Evolutionary conservation across 2,797 vertebrate species (phyloP).

Genomic region (Urosaurus nigricauda): DNA sequence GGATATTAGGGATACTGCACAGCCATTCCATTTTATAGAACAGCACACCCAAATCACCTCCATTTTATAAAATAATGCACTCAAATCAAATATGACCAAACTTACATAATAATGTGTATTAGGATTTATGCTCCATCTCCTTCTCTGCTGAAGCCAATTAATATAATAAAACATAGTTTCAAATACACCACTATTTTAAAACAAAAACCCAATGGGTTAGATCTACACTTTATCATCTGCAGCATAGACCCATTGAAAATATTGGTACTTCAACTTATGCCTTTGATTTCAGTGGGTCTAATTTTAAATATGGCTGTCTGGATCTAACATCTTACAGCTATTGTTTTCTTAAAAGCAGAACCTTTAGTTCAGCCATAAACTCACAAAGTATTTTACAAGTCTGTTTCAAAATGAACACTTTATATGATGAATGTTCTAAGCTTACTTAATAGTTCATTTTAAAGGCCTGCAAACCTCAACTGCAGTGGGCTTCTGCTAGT

Average conservation of each 20-base stretch:
- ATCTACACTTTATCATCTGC: background rate
- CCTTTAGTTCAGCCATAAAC: background rate
- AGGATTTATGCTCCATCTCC: background rate
- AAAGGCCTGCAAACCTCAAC: background rate
- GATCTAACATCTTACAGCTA: background rate
- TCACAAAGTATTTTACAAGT: conserved; percentile 8
- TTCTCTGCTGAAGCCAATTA: background rate
- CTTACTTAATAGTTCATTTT: background rate
- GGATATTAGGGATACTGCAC: background rate
- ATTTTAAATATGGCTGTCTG: background rate
- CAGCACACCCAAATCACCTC: background rate
- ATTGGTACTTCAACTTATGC: too few species aligned
- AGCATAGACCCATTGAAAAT: too few species aligned
- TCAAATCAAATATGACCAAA: background rate
- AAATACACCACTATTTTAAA: background rate
- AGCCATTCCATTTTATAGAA: background rate
- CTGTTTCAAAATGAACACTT: background rate
- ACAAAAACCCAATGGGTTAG: background rate
- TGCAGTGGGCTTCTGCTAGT: background rate
- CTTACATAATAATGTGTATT: background rate
- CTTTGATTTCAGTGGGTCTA: background rate
- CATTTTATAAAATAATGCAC: background rate
- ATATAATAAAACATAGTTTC: background rate
- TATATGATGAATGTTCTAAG: too few species aligned
- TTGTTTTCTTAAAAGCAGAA: background rate